Conservation (phyloP, 1,140 invertebrate genomes). For the Mylabris phalerata region DNA sequence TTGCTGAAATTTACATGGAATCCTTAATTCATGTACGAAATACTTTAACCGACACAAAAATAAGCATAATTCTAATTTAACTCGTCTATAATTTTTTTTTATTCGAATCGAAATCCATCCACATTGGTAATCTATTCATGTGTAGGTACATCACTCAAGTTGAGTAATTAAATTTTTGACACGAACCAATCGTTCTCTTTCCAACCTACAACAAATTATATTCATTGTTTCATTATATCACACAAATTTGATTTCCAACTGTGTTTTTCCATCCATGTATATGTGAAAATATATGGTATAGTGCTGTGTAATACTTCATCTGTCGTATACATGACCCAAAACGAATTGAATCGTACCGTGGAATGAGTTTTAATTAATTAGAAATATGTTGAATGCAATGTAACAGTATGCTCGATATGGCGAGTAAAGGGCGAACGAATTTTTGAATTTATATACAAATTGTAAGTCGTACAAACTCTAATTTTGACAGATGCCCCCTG, state of each 20-base stretch:
- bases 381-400: neutral
- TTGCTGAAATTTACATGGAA: slow-evolving; percentile 32
- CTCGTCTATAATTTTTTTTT: too few relatives aligned
- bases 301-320: neutral
- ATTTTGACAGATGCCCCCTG: too few relatives aligned
- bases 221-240: slow-evolving; percentile 11
- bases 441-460: too few relatives aligned
- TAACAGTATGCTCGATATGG: too few relatives aligned
- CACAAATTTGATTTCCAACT: slow-evolving; percentile 12
- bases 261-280: neutral
- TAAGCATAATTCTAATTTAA: too few relatives aligned
- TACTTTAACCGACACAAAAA: too few relatives aligned
- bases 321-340: slow-evolving; percentile 15
- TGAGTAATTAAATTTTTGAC: slow-evolving; percentile 15
- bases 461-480: too few relatives aligned
- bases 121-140: too few relatives aligned
- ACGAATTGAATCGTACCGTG: slow-evolving; percentile 13
- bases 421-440: too few relatives aligned
- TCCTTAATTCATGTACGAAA: slow-evolving; percentile 26
- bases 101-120: too few relatives aligned
- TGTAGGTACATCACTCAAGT: too few relatives aligned
- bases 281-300: too few relatives aligned
- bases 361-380: slow-evolving; percentile 14
- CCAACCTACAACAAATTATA: slow-evolving; percentile 1
- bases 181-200: slow-evolving; percentile 12